phyloP scores from a whole-genome alignment of 2,113 vertebrate genomes.

The Okapia johnstoni region DNA sequence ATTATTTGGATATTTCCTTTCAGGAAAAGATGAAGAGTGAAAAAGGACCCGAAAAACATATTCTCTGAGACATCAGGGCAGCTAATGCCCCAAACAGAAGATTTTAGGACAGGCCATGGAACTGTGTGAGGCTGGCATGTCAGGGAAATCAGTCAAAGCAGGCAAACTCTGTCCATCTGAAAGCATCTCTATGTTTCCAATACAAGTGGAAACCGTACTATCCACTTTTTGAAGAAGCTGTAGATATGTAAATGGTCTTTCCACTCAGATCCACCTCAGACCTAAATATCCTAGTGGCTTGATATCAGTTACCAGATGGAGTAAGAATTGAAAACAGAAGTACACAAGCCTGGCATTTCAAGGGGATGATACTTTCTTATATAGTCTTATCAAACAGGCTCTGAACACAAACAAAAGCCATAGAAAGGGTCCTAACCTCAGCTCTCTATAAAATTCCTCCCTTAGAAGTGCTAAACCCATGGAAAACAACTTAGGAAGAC shows the following conservation, averaged over 20 bases:
- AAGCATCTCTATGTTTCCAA: constrained; percentile 59
- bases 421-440: not conserved
- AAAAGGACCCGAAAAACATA: not conserved
- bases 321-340: not conserved
- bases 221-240: constrained; percentile 67
- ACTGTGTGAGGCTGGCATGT: not conserved
- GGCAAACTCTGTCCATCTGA: constrained; percentile 51
- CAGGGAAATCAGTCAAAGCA: constrained; percentile 43
- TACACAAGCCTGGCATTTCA: not conserved
- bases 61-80: not conserved
- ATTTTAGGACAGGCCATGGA: not conserved
- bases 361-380: not conserved
- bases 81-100: not conserved
- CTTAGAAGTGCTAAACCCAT: not conserved
- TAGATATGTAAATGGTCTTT: not conserved
- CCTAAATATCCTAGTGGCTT: not conserved
- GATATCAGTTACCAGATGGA: not conserved
- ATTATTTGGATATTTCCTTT: constrained; percentile 18
- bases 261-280: not conserved
- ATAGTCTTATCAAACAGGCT: not conserved
- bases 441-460: not conserved
- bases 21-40: not conserved
- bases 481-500: constrained; percentile 8
- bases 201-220: constrained; percentile 54
- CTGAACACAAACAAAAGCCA: not conserved